phyloP scores from a whole-genome alignment of 2,797 vertebrate species.

The Trachurus trachurus region DNA sequence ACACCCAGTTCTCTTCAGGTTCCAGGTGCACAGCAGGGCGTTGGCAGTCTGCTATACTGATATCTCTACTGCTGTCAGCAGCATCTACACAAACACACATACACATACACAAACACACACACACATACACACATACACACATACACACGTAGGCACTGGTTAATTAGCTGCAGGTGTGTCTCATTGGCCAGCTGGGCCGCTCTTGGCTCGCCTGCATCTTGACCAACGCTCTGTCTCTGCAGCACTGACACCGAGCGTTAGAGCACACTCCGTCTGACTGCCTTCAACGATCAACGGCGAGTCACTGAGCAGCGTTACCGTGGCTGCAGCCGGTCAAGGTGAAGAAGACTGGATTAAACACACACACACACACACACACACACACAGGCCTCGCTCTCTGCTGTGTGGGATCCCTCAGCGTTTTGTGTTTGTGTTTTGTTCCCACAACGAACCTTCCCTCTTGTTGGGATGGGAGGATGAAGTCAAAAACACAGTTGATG shows the following conservation, averaged over 20 bases:
- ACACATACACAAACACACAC: too few species aligned
- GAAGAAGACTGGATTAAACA: not conserved
- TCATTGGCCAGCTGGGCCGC: constrained; percentile 41
- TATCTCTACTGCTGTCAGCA: constrained; percentile 25
- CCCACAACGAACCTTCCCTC: too few species aligned
- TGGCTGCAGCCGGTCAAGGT: constrained; percentile 16
- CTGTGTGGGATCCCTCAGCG: not conserved
- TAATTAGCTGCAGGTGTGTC: constrained; percentile 61
- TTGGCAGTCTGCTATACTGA: constrained; percentile 27
- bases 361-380: not conserved
- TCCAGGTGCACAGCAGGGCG: constrained; percentile 41
- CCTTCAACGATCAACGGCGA: constrained; percentile 13
- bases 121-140: not conserved
- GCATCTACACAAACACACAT: constrained; percentile 10
- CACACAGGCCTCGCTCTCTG: too few species aligned
- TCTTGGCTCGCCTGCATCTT: constrained; percentile 27
- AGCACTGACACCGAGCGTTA: not conserved
- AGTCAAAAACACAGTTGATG: too few species aligned
- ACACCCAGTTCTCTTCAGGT: constrained; percentile 19
- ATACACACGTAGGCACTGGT: constrained; percentile 31
- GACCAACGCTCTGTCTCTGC: not conserved
- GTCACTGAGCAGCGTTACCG: not conserved
- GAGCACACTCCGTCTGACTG: constrained; percentile 11
- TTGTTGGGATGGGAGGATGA: too few species aligned
- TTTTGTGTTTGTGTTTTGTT: too few species aligned